A percentile compares a stretch with the other conserved stretches of the same genome.
Conservation (phyloP, 1,140 invertebrate genomes). For the Phortica variegata region DNA sequence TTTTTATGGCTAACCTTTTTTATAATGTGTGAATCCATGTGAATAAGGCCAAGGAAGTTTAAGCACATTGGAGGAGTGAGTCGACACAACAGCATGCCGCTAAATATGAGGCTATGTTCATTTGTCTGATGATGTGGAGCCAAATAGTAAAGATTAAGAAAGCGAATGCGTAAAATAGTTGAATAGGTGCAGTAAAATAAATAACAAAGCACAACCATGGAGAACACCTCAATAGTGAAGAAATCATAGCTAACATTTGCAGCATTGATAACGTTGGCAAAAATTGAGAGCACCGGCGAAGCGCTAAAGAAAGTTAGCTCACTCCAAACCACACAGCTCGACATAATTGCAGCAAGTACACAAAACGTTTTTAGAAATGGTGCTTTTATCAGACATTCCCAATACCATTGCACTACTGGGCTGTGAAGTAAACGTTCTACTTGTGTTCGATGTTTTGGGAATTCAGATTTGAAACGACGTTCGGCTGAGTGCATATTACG, state of each 20-base stretch:
- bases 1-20: constrained; percentile 59
- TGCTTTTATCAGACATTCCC: constrained; percentile 80
- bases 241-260: constrained; percentile 87
- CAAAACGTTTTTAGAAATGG: constrained; percentile 75
- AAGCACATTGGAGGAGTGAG: constrained; percentile 97
- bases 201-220: constrained; percentile 88
- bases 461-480: constrained; percentile 75
- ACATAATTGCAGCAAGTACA: constrained; percentile 75
- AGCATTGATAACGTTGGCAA: constrained; percentile 87
- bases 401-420: constrained; percentile 87
- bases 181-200: constrained; percentile 97
- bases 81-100: constrained; percentile 95
- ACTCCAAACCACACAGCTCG: constrained; percentile 93
- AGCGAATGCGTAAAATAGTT: constrained; percentile 92
- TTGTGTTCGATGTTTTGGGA: constrained; percentile 63
- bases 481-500: constrained; percentile 77
- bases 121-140: constrained; percentile 97
- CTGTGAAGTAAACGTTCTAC: constrained; percentile 65
- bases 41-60: constrained; percentile 96
- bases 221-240: constrained; percentile 89
- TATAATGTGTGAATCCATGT: constrained; percentile 97
- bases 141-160: constrained; percentile 96
- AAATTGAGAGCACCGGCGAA: constrained; percentile 87
- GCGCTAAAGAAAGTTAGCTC: constrained; percentile 97
- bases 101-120: constrained; percentile 98